A percentile compares a stretch with the other conserved stretches of the same genome.
phyloP scores from a whole-genome alignment of 2,113 vertebrate genomes.

The Trichechus manatus region DNA sequence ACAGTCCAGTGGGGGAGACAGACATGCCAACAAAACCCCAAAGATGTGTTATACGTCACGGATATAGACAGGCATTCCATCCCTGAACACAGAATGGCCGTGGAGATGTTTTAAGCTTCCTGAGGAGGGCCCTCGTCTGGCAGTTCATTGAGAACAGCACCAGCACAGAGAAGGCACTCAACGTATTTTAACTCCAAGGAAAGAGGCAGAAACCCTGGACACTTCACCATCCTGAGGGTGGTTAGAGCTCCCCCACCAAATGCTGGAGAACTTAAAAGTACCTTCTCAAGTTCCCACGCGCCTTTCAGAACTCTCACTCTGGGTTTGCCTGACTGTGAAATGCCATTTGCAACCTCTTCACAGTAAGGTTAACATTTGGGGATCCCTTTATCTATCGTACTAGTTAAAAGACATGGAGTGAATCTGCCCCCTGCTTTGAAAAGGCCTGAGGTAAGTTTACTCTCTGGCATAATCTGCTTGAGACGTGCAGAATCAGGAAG shows the following conservation, averaged over 20 bases:
- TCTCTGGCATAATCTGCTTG: neutral
- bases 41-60: neutral
- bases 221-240: neutral
- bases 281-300: neutral
- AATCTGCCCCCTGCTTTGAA: neutral
- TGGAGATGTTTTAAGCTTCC: neutral
- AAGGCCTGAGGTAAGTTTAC: neutral
- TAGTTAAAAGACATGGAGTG: neutral
- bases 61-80: neutral
- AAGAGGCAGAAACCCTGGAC: neutral
- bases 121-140: neutral
- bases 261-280: neutral
- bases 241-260: neutral
- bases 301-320: neutral
- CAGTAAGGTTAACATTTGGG: neutral
- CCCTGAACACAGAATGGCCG: neutral
- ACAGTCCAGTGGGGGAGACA: neutral
- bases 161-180: neutral
- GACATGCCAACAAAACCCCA: neutral
- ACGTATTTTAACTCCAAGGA: neutral
- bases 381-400: neutral
- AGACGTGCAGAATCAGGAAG: neutral
- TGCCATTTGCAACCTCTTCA: constrained; percentile 41
- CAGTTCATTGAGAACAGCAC: neutral
- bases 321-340: neutral